A percentile compares a stretch with the other conserved stretches of the same genome.
These are phyloP conservation scores for Petrocephalus schoutedeni DNA, from an alignment of 2,797 vertebrate genomes.

Conservation along the genomic window DNA sequence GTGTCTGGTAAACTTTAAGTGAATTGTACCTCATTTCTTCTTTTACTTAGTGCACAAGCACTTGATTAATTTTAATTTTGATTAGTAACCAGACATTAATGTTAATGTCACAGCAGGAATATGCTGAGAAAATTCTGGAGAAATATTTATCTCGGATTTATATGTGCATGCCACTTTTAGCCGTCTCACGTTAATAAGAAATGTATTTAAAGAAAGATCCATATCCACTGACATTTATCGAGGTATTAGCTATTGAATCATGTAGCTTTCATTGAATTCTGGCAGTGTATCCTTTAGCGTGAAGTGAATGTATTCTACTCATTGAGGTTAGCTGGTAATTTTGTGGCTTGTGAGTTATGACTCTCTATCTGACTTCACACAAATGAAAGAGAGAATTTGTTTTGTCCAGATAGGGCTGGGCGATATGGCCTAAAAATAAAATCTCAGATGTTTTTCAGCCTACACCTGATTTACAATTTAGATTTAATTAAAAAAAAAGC, in stretches of 20 bases:
- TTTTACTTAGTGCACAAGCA: not conserved
- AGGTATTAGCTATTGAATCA: not conserved
- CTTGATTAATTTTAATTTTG: not conserved
- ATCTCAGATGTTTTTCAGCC: too few relatives aligned
- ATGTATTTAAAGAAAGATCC: not conserved
- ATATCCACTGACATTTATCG: not conserved
- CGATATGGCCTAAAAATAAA: too few relatives aligned
- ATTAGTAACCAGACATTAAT: not conserved
- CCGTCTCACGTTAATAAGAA: not conserved
- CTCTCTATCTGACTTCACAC: not conserved
- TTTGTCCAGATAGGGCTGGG: not conserved
- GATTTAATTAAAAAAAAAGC: too few relatives aligned
- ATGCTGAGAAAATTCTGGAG: not conserved
- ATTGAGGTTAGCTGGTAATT: not conserved
- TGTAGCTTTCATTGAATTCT: not conserved
- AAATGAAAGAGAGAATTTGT: not conserved
- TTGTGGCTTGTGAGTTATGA: not conserved
- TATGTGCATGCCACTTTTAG: not conserved
- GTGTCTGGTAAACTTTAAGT: not conserved
- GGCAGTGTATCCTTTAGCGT: not conserved
- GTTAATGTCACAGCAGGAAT: not conserved
- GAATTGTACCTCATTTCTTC: not conserved
- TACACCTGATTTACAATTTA: too few relatives aligned
- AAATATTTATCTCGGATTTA: not conserved
- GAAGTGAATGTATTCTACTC: not conserved